Base-by-base conservation (phyloP, 2,113 vertebrate genomes). In the Pitta sordida region DNA sequence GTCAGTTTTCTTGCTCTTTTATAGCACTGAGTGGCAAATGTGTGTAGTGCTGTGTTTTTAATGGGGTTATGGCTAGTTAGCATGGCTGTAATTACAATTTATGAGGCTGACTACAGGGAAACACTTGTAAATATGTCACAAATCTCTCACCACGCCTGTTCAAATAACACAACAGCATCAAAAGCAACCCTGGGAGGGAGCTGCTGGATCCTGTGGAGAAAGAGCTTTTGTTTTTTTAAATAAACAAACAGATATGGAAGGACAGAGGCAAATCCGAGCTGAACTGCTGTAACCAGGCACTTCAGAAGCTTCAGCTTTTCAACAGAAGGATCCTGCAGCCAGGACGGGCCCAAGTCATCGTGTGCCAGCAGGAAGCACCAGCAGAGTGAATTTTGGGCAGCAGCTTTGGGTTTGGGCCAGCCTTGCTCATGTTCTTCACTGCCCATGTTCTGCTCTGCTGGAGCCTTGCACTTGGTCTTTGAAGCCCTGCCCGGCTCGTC, bases 61-160 rank as follows among this genome's bases (percentile, higher is more conserved):
- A 90, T 34, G 70, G 83, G 75, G 79, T 88, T 92, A 82, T 23
- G 79, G 91, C 70, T 88, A 79, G 65, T 96, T 92, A 93, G 86
- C 89, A 44, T 63, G 89, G 93, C 86, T 93, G 86, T 93, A 95
- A 95, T 93, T 85, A 75, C 91, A 67, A 85, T 88, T 90, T 79
- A 90, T 59, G 93, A 51, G 64, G 43, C 56, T 53, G 88, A 90
- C 93, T 87, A 55, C 82, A 53, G 91, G 83, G 74, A 82, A 93
- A 71, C 59, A 23, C 88, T 88, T 90, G 91, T 90, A 95, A 93
- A 92, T 79, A 84, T 84, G 65, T 94, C 93, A 87, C 83, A 88
- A 74, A 62, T 85, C 91, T 87, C 86, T 92, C 91, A 70, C 87
- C 87, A 85, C 21, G 80, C 76, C 70, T 79, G 89, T 90, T 82